Base-by-base conservation (phyloP, 2,113 vertebrate species). In the Leucopternis melanops region DNA sequence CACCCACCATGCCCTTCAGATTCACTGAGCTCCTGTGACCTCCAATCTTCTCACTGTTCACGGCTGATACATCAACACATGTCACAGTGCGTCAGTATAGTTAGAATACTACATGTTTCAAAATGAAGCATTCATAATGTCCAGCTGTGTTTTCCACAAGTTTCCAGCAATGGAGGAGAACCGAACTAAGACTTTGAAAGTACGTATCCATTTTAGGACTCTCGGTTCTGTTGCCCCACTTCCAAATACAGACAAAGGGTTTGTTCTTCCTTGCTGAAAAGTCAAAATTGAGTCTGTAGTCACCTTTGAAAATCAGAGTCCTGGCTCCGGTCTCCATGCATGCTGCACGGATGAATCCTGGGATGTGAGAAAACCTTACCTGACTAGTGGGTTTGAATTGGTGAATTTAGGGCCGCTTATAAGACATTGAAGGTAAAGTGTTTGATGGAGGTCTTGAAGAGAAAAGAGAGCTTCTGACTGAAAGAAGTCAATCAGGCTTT, bases 61-160 rank as follows among this genome's bases (percentile, higher is more conserved):
- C 20, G 38, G 42, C 6, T 70, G 40, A 61, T 29, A 15, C 19
- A 70, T 31, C 45, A 21, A 27, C 9, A 42, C 21, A 32, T 4
- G 8, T 16, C 32, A 80, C 1, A 0, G 27, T 10, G 10, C 19
- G 11, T 42, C 11, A 25, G 5, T 25, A 31, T 40, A 50, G 32
- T 55, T 77, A 10, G 5, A 87, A 29, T 15, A 16, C 7, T 40
- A 10, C 9, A 4, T 1, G 0, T 38, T 71, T 79, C 61, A 79
- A 71, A 90, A 82, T 16, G 0, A 75, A 66, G 4, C 0, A 0
- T 86, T 81, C 2, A 0, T 54, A 36, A 44, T 12, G 6, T 10
- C 25, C 19, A 7, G 5, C 52, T 31, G 8, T 26, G 15, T 49
- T 80, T 73, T 34, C 19, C 6, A 6, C 34, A 58, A 73, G 20